phyloP scores from a whole-genome alignment of 1,140 invertebrate species.

The Anthonomus grandis region DNA sequence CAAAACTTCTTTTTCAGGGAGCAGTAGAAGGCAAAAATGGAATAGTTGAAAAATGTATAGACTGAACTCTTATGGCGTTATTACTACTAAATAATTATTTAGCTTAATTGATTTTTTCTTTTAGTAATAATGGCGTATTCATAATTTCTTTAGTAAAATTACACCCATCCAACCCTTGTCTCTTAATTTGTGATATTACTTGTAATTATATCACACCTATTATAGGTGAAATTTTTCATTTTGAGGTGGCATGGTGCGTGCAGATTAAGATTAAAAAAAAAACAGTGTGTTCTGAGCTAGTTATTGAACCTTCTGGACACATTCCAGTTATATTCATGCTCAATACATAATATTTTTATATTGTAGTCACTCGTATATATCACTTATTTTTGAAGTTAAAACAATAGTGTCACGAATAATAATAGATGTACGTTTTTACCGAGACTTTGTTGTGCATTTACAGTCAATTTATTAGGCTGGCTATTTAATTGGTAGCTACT shows the following conservation, averaged over 20 bases:
- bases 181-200: slow-evolving; percentile 19
- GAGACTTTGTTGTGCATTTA: neutral
- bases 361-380: slow-evolving; percentile 6
- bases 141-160: slow-evolving; percentile 4
- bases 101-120: too few species aligned
- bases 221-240: neutral
- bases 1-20: slow-evolving; percentile 7
- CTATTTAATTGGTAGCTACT: neutral
- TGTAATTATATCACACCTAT: slow-evolving; percentile 9
- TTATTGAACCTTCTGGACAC: slow-evolving; percentile 13
- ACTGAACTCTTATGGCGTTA: too few species aligned
- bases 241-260: neutral
- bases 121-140: neutral
- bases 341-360: slow-evolving; percentile 27
- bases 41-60: too few species aligned
- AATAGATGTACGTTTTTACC: neutral
- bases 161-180: neutral
- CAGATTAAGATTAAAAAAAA: slow-evolving; percentile 13
- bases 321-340: slow-evolving; percentile 19
- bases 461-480: neutral
- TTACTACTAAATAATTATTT: too few species aligned
- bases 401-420: neutral
- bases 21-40: neutral
- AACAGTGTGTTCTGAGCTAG: slow-evolving; percentile 11
- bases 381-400: neutral